Evolutionary conservation across 2,888 invertebrate species (phyloP).

Genomic region (Acronicta leporina): DNA sequence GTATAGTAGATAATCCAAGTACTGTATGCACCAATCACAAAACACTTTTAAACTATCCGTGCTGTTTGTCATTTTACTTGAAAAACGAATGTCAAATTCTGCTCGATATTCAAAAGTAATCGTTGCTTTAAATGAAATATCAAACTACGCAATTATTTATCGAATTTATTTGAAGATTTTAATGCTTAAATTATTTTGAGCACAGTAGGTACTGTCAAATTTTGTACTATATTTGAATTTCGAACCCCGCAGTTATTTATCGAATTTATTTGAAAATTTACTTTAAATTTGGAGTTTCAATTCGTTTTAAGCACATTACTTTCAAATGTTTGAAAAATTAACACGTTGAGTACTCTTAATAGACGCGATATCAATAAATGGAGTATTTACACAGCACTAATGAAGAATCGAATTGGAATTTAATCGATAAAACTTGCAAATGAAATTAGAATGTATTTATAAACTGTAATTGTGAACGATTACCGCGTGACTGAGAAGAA

Average conservation of each 20-base stretch:
- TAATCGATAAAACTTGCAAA: slow-evolving; percentile 33
- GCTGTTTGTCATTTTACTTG: slow-evolving; percentile 34
- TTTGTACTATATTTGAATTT: too few relatives aligned
- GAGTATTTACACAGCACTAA: slow-evolving; percentile 28
- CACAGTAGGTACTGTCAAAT: too few relatives aligned
- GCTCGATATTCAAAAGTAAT: neutral
- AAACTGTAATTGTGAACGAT: slow-evolving; percentile 33
- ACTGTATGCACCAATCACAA: slow-evolving; percentile 64
- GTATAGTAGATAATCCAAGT: slow-evolving; percentile 74
- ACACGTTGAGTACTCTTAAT: slow-evolving; percentile 10
- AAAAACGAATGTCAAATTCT: neutral
- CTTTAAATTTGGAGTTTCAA: too few relatives aligned
- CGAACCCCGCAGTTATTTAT: too few relatives aligned
- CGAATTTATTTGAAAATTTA: too few relatives aligned
- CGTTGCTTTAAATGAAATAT: neutral
- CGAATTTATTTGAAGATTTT: neutral
- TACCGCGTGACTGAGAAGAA: slow-evolving; percentile 29
- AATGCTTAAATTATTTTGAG: neutral
- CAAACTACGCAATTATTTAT: neutral
- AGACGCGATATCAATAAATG: slow-evolving; percentile 13
- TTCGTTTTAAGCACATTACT: neutral
- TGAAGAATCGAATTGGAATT: slow-evolving; percentile 24
- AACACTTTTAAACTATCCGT: slow-evolving; percentile 49
- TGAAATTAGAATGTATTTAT: slow-evolving; percentile 49
- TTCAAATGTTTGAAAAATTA: slow-evolving; percentile 10